Evolutionary conservation across 2,888 invertebrate species (phyloP).

Genomic region (Thecocarcelia acutangulata): DNA sequence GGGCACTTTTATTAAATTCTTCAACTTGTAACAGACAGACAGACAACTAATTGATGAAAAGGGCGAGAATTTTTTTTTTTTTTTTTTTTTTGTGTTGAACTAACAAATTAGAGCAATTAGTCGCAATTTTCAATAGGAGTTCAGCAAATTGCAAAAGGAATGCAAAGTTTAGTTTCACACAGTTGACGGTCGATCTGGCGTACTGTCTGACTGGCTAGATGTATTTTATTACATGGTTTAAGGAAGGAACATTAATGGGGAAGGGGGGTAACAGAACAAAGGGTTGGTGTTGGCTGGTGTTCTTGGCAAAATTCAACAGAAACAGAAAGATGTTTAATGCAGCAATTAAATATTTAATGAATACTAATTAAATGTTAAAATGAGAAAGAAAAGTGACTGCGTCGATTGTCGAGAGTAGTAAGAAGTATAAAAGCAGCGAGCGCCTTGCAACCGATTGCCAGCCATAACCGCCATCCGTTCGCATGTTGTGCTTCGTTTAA

Average conservation of each 20-base stretch:
- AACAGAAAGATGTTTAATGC: constrained; percentile 55
- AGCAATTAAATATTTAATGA: constrained; percentile 68
- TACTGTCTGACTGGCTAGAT: not conserved
- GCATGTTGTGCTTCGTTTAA: not conserved
- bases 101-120: constrained; percentile 66
- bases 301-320: constrained; percentile 35
- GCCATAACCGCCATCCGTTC: not conserved
- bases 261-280: constrained; percentile 7
- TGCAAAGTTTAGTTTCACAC: constrained; percentile 51
- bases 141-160: constrained; percentile 54
- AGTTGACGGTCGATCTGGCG: constrained; percentile 9
- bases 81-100: constrained; percentile 8
- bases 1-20: constrained; percentile 21
- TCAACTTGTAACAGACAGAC: constrained; percentile 32
- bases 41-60: constrained; percentile 40
- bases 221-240: constrained; percentile 25
- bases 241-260: constrained; percentile 7
- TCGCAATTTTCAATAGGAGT: constrained; percentile 66
- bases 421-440: not conserved
- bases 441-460: not conserved
- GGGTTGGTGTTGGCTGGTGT: constrained; percentile 19
- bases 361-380: constrained; percentile 63
- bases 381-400: constrained; percentile 24
- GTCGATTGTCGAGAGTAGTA: not conserved
- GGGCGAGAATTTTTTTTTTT: not conserved